phyloP scores from a whole-genome alignment of 2,797 vertebrate species.

The Scarus forsteni region DNA sequence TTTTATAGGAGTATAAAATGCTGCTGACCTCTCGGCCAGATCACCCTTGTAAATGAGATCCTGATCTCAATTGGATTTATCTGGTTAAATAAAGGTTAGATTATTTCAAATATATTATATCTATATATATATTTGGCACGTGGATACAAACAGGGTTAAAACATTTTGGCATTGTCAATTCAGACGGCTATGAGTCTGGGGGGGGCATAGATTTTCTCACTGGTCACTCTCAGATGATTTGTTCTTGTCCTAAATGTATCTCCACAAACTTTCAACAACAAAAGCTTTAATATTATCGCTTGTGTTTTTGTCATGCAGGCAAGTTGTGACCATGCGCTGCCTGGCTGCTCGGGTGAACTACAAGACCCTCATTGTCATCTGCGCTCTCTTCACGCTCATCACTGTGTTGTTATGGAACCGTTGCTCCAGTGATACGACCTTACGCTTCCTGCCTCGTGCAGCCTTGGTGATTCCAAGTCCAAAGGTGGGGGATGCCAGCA shows the following conservation, averaged over 20 bases:
- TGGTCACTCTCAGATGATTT: not conserved
- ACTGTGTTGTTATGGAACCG: constrained; percentile 95
- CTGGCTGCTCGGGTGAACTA: constrained; percentile 97
- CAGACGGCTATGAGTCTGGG: not conserved
- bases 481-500: constrained; percentile 75
- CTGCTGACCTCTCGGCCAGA: too few relatives aligned
- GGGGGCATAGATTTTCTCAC: not conserved
- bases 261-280: not conserved
- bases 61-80: too few relatives aligned
- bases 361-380: constrained; percentile 97
- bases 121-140: too few relatives aligned
- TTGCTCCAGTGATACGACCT: constrained; percentile 87
- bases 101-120: too few relatives aligned
- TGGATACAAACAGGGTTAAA: too few relatives aligned
- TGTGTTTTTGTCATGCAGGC: constrained; percentile 66
- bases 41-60: too few relatives aligned
- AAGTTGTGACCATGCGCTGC: constrained; percentile 96
- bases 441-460: constrained; percentile 80
- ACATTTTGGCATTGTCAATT: too few relatives aligned
- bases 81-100: too few relatives aligned
- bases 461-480: constrained; percentile 83
- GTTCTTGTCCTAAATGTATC: not conserved
- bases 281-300: not conserved
- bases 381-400: constrained; percentile 92
- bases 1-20: too few relatives aligned